phyloP scores from a whole-genome alignment of 2,888 invertebrate species.

The Hydriomena furcata region DNA sequence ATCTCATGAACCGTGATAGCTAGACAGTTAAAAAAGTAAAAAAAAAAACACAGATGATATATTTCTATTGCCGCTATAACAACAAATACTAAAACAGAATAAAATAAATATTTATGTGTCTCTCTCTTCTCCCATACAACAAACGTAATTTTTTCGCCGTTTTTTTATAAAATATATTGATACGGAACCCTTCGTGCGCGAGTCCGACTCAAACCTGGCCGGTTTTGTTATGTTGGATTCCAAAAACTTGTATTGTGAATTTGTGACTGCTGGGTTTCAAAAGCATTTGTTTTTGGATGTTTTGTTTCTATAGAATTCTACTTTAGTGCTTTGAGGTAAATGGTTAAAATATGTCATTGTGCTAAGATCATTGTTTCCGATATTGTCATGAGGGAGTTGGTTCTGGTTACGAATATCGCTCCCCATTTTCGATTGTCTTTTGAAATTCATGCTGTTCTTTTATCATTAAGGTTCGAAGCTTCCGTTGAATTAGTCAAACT shows the following conservation, averaged over 20 bases:
- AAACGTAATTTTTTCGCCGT: too few species aligned
- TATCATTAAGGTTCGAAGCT: slow-evolving; percentile 54
- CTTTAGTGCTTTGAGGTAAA: slow-evolving; percentile 41
- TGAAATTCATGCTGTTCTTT: slow-evolving; percentile 54
- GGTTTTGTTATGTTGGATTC: too few species aligned
- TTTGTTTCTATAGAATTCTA: slow-evolving; percentile 21
- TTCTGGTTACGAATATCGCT: slow-evolving; percentile 57
- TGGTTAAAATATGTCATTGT: slow-evolving; percentile 60
- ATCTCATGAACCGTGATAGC: too few species aligned
- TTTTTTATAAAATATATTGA: too few species aligned
- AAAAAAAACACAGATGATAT: too few species aligned
- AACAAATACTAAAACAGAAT: too few species aligned
- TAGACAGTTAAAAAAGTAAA: too few species aligned
- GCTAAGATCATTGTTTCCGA: slow-evolving; percentile 58
- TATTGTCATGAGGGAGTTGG: slow-evolving; percentile 49
- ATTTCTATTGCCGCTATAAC: too few species aligned
- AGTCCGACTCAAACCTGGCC: too few species aligned
- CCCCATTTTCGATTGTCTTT: slow-evolving; percentile 54
- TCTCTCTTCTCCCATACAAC: too few species aligned
- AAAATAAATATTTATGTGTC: too few species aligned
- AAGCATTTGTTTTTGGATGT: slow-evolving; percentile 48
- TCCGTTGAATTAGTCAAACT: slow-evolving; percentile 55
- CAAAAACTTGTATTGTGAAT: slow-evolving; percentile 60
- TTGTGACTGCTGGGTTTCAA: slow-evolving; percentile 29
- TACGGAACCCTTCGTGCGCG: too few species aligned